phyloP scores from a whole-genome alignment of 92 coral and sea anemone species.

The Porites lobata region DNA sequence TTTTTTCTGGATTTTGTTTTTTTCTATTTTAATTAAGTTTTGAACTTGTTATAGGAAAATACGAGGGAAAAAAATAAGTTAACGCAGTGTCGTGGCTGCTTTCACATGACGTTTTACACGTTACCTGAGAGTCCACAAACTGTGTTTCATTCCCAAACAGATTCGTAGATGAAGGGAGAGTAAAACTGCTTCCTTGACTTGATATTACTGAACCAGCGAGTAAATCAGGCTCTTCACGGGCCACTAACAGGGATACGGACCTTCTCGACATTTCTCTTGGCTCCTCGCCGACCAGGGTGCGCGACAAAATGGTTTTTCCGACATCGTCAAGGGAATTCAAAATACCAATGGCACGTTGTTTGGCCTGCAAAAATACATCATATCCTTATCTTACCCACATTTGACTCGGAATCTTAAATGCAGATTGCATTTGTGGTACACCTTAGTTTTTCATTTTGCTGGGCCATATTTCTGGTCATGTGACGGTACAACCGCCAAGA shows the following conservation, averaged over 20 bases:
- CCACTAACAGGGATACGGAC: conserved; percentile 36
- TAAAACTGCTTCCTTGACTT: conserved; percentile 40
- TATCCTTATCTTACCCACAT: background rate
- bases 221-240: conserved; percentile 39
- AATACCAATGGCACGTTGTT: background rate
- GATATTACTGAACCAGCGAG: conserved; percentile 48
- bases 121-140: conserved; percentile 66
- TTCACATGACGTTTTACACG: background rate
- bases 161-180: conserved; percentile 38
- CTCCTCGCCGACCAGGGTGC: conserved; percentile 53
- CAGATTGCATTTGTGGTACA: background rate
- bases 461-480: background rate
- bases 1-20: no score
- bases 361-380: background rate
- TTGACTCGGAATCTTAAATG: background rate
- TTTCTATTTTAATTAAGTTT: no score
- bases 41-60: background rate
- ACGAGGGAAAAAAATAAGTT: no score
- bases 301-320: conserved; percentile 59
- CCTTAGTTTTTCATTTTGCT: background rate
- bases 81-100: no score
- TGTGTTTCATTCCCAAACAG: conserved; percentile 50
- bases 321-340: conserved; percentile 33
- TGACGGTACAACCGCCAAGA: no score
- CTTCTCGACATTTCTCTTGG: conserved; percentile 28